These are phyloP conservation scores for Bambusicola thoracicus DNA, from an alignment of 2,113 vertebrate genomes.

Conservation along the genomic window DNA sequence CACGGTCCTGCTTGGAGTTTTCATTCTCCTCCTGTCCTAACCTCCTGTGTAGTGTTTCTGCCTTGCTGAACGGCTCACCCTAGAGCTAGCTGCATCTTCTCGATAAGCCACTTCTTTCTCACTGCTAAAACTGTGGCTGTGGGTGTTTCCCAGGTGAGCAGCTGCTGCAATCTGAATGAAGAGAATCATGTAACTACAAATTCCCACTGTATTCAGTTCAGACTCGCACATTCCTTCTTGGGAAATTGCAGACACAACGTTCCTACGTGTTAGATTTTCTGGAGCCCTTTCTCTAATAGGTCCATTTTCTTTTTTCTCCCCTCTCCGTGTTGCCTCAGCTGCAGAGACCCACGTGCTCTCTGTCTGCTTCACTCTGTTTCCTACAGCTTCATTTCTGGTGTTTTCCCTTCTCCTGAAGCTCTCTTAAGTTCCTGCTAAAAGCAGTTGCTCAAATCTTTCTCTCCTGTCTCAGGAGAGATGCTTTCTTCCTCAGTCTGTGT, in stretches of 20 bases:
- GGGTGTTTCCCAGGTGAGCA: fast-evolving
- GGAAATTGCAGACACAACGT: fast-evolving
- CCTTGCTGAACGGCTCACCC: not conserved
- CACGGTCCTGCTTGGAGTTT: not conserved
- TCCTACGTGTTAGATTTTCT: not conserved
- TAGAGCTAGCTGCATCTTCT: not conserved
- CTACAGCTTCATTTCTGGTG: not conserved
- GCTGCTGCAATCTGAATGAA: not conserved
- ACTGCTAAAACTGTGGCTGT: not conserved
- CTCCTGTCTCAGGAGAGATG: not conserved
- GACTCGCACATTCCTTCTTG: fast-evolving
- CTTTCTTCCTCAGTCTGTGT: not conserved
- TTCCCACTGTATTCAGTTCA: not conserved
- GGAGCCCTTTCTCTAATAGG: not conserved
- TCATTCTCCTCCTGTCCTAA: not conserved
- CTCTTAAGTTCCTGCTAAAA: not conserved
- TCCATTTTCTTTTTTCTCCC: not conserved
- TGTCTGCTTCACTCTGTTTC: not conserved
- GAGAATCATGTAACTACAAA: not conserved
- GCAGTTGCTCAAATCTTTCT: not conserved
- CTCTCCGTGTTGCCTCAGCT: not conserved
- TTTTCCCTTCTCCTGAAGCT: not conserved
- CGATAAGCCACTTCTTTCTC: not conserved
- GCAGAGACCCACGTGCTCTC: not conserved
- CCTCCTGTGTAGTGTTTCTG: fast-evolving